These are phyloP conservation scores for Microctenopoma lineatum DNA, from an alignment of 2,797 vertebrate genomes.

Conservation along the genomic window DNA sequence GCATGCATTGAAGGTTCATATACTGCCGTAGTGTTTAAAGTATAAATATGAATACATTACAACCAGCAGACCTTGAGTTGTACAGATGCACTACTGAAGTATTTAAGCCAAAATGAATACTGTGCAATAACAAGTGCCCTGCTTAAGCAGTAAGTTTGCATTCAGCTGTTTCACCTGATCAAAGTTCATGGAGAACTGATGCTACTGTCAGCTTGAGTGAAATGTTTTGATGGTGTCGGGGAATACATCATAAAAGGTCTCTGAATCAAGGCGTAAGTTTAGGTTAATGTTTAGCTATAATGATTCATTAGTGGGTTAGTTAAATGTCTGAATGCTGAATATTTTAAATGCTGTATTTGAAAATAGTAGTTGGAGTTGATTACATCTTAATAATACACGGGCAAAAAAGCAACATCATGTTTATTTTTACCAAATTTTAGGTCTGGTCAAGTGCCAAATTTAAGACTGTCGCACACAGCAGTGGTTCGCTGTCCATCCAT, in stretches of 20 bases:
- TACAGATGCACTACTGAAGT: slow-evolving; percentile 10
- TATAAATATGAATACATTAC: slow-evolving; percentile 48
- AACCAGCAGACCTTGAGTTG: background rate
- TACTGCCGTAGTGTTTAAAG: slow-evolving; percentile 40
- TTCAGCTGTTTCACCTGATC: background rate
- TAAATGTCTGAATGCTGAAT: background rate
- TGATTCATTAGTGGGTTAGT: background rate
- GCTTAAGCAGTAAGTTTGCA: slow-evolving; percentile 5
- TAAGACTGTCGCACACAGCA: background rate
- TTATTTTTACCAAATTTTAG: too few relatives aligned
- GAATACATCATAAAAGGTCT: background rate
- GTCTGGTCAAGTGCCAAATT: too few relatives aligned
- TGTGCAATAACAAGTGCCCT: slow-evolving; percentile 37
- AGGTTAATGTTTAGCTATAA: background rate
- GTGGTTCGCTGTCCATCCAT: background rate
- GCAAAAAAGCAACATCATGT: too few relatives aligned
- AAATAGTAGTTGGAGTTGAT: background rate
- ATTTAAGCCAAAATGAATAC: slow-evolving; percentile 25
- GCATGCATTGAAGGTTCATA: slow-evolving; percentile 40
- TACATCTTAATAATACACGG: too few relatives aligned
- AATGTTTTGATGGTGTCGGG: background rate
- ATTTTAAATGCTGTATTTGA: background rate
- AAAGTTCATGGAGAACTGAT: background rate
- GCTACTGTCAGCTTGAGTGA: background rate
- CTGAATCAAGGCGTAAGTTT: background rate